Conservation (phyloP, 53 echinoderm and acorn worm species). For the Patiria pectinifera region DNA sequence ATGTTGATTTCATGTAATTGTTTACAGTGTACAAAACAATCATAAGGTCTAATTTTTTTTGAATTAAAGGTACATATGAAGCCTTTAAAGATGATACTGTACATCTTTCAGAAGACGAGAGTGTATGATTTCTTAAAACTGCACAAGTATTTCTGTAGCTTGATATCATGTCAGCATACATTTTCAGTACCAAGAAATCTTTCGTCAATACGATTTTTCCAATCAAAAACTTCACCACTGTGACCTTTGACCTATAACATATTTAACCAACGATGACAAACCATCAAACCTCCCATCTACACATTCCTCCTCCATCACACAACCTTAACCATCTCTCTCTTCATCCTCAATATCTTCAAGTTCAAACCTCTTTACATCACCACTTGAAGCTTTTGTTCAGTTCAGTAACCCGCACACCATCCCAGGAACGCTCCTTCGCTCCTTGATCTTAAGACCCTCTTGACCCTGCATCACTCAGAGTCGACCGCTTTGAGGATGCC, state of each 20-base stretch:
- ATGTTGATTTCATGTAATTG: background rate
- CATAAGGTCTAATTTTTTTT: too few species aligned
- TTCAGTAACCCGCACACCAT: constrained; percentile 6
- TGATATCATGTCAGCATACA: background rate
- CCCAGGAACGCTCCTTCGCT: background rate
- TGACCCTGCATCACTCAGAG: constrained; percentile 41
- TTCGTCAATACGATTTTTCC: background rate
- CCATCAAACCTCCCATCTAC: background rate
- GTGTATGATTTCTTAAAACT: too few species aligned
- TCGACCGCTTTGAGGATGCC: constrained; percentile 29
- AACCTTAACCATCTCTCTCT: background rate
- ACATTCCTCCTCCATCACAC: background rate
- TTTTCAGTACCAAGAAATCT: background rate
- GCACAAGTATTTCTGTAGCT: too few species aligned
- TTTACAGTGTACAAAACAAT: too few species aligned
- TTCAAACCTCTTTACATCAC: constrained; percentile 11
- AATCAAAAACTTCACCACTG: background rate
- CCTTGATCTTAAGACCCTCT: constrained; percentile 52
- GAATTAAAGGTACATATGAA: too few species aligned
- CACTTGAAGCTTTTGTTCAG: background rate
- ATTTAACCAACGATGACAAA: background rate
- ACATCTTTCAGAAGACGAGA: too few species aligned
- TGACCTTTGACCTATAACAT: background rate
- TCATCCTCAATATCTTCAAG: background rate
- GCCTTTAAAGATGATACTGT: too few species aligned